Percentiles rank a stretch among this genome's conserved stretches.
Conservation (phyloP, 1,140 invertebrate species). For the Aplysia californica region DNA sequence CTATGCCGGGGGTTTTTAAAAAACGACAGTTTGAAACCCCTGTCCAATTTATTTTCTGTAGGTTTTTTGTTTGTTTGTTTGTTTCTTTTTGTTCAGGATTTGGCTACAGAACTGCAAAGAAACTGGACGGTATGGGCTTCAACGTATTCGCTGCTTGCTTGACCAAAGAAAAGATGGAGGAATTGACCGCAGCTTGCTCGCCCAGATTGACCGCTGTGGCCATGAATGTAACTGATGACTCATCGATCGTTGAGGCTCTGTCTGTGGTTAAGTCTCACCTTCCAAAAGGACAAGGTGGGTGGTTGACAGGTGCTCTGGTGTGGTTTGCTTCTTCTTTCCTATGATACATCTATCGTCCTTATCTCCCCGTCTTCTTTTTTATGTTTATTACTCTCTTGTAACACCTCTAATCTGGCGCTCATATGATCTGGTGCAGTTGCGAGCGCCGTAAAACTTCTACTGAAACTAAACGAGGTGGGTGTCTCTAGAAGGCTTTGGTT, state of each 20-base stretch:
- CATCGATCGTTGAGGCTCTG: background rate
- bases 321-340: no score
- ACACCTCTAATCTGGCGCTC: no score
- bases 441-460: background rate
- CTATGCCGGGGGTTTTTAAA: no score
- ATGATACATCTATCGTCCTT: no score
- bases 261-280: constrained; percentile 1
- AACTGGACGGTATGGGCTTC: constrained; percentile 29
- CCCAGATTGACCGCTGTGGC: constrained; percentile 14
- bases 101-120: constrained; percentile 7
- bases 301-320: background rate
- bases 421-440: background rate
- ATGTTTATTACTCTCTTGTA: no score
- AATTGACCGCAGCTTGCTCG: constrained; percentile 20
- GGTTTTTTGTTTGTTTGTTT: no score
- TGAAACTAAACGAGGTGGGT: no score
- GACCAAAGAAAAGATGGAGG: constrained; percentile 30
- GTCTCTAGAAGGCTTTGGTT: background rate
- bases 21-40: no score
- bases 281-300: background rate
- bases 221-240: constrained; percentile 31
- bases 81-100: constrained; percentile 2
- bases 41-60: no score
- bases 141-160: constrained; percentile 67
- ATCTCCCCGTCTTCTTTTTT: no score